A percentile compares a stretch with the other conserved stretches of the same genome.
These are phyloP conservation scores for Zalophus californianus DNA, from an alignment of 2,797 vertebrate species.

Conservation along the genomic window DNA sequence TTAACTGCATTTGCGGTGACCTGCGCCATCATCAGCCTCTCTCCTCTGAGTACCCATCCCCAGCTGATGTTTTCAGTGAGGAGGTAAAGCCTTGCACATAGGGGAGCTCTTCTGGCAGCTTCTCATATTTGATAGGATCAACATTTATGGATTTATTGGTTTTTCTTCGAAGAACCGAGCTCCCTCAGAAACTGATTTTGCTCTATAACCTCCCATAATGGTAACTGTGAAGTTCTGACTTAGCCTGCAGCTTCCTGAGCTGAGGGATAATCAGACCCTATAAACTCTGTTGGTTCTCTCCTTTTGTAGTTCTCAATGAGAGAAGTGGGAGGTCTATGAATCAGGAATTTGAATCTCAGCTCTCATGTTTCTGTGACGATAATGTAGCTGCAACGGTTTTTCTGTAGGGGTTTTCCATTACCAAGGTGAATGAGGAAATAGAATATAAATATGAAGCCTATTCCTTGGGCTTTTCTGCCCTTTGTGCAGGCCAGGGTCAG, in stretches of 20 bases:
- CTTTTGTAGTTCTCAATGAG: neutral
- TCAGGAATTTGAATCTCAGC: neutral
- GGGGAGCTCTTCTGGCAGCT: neutral
- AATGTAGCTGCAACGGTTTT: neutral
- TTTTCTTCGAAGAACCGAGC: slow-evolving; percentile 53
- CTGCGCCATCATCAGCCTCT: neutral
- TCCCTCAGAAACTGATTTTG: slow-evolving; percentile 32
- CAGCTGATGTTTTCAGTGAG: neutral
- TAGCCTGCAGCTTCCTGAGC: neutral
- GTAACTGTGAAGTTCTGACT: slow-evolving; percentile 19
- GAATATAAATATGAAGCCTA: neutral
- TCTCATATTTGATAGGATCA: neutral
- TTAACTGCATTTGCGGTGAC: neutral
- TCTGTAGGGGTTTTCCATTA: slow-evolving; percentile 10
- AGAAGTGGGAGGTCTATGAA: neutral
- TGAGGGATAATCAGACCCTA: neutral
- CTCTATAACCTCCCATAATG: neutral
- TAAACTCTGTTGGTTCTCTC: neutral
- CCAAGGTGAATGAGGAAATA: neutral
- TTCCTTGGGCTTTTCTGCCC: neutral
- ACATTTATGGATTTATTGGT: neutral
- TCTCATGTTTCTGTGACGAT: neutral
- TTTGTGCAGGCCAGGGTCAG: neutral
- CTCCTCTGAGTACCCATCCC: neutral
- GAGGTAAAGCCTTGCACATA: neutral